phyloP scores from a whole-genome alignment of 2,113 vertebrate genomes.

The Lipotes vexillifer region DNA sequence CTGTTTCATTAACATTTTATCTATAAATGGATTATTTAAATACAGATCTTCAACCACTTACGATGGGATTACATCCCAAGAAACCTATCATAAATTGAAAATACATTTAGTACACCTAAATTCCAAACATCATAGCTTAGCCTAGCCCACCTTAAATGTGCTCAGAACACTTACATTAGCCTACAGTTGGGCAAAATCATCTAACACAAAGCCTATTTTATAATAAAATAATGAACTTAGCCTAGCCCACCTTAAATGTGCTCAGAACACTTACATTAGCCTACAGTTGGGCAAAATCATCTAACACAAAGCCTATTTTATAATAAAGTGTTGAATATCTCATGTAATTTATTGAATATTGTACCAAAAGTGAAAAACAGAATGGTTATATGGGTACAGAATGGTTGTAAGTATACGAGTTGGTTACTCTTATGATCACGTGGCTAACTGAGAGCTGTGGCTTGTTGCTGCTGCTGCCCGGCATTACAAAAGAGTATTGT shows the following conservation, averaged over 20 bases:
- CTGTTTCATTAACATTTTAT: background rate
- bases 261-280: background rate
- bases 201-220: background rate
- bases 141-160: background rate
- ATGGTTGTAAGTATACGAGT: background rate
- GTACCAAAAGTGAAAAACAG: background rate
- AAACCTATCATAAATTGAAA: background rate
- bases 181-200: background rate
- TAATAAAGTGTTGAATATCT: background rate
- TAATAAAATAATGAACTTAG: background rate
- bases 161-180: background rate
- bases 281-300: background rate
- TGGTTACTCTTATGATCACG: background rate
- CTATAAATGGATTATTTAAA: background rate
- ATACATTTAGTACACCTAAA: background rate
- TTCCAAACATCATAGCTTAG: background rate
- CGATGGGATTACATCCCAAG: too few relatives aligned
- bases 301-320: background rate
- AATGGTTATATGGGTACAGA: background rate
- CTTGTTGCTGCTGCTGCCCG: background rate
- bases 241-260: background rate
- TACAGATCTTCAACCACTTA: background rate
- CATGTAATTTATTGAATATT: background rate
- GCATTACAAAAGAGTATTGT: background rate
- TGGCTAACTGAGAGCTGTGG: background rate